Evolutionary conservation across 2,888 invertebrate species (phyloP).

Genomic region (Barypeithes pellucidus): DNA sequence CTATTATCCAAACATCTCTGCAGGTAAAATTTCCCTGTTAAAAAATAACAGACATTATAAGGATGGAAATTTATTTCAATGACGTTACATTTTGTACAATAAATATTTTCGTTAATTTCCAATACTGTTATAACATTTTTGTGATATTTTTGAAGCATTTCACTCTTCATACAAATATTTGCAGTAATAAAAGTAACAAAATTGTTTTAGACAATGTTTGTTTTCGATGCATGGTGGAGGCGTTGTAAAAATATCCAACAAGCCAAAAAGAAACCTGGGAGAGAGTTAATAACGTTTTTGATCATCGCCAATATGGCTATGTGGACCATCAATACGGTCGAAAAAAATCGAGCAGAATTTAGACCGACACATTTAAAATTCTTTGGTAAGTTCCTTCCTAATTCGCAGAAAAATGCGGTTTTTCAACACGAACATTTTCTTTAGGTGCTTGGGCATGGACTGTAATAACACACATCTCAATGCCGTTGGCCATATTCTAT

Average conservation of each 20-base stretch:
- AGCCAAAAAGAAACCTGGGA: conserved; percentile 89
- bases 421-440: not conserved
- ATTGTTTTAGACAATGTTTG: conserved; percentile 78
- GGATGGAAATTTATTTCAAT: too few relatives aligned
- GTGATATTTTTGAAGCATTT: too few relatives aligned
- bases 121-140: too few relatives aligned
- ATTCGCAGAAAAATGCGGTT: too few relatives aligned
- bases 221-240: conserved; percentile 90
- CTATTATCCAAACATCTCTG: conserved; percentile 89
- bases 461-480: conserved; percentile 94
- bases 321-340: conserved; percentile 95
- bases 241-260: conserved; percentile 88
- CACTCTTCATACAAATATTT: too few relatives aligned
- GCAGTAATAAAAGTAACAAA: too few relatives aligned
- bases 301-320: conserved; percentile 92
- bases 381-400: conserved; percentile 76
- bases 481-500: conserved; percentile 95
- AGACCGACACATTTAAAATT: conserved; percentile 94
- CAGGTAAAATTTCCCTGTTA: conserved; percentile 70
- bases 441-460: conserved; percentile 90
- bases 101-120: too few relatives aligned
- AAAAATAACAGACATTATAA: not conserved
- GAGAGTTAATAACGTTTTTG: conserved; percentile 94
- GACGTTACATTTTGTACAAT: too few relatives aligned
- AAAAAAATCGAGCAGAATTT: conserved; percentile 92